Evolutionary conservation across 2,113 vertebrate genomes (phyloP), one percentile per base, ranked within the genome.

Genomic region (Cheilinus undulatus): DNA sequence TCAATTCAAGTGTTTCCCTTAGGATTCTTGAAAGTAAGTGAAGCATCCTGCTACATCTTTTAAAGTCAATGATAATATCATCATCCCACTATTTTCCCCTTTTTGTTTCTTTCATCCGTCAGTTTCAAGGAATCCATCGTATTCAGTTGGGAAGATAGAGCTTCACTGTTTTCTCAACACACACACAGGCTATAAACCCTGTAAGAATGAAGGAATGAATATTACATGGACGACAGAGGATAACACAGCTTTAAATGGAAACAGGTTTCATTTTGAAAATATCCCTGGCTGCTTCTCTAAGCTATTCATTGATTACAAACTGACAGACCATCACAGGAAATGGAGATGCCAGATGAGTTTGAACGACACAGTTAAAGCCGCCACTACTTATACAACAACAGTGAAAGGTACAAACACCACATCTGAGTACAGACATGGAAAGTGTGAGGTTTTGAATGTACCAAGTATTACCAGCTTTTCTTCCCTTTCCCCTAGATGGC

Each of bases 251-350:
- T 20, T 89, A 22, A 36, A 51, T 11, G 78, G 84, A 45, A 2
- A 53, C 0, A 84, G 89, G 77, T 91, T 88, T 75, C 0, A 0
- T 6, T 13, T 49, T 52, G 0, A 69, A 22, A 63, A 48, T 15
- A 12, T 0, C 0, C 42, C 40, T 45, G 4, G 48, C 3, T 90
- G 87, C 70, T 74, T 88, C 26, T 82, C 80, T 52, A 86, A 73
- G 54, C 48, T 92, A 22, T 11, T 24, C 20, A 79, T 89, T 48
- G 30, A 5, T 11, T 62, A 27, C 28, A 85, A 69, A 63, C 13
- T 0, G 27, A 89, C 88, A 13, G 88, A 91, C 46, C 89, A 89
- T 72, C 77, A 54, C 49, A 84, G 82, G 36, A 81, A 76, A 43
- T 91, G 88, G 88, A 88, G 45, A 69, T 90, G 88, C 36, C 72